Evolutionary conservation across 1,140 invertebrate genomes (phyloP), one percentile per base, ranked within the genome.

Genomic region (Drosophila aff.): DNA sequence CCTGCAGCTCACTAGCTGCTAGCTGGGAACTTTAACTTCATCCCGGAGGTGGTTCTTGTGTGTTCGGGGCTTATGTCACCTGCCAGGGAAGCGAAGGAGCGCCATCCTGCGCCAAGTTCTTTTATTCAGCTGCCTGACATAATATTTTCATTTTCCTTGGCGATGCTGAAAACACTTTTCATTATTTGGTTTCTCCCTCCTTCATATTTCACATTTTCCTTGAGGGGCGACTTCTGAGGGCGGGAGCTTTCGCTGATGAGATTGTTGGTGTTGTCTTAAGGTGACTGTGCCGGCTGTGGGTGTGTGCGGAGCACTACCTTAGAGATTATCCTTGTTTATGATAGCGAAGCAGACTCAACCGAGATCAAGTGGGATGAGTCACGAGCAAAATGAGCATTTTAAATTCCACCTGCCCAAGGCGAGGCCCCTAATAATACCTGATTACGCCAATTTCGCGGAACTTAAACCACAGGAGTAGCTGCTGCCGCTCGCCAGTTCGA

Each of bases 171-270:
- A 84, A 86, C 82, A 85, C 82, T 85, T 85, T 85, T 85, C 83
- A 85, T 85, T 85, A 85, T 86, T 87, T 79, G 73, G 79, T 76
- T 87, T 76, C 38, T 73, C 57, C 53, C 38, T 49, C 38, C 41
- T 85, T 85, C 79, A 85, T 87, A 85, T 85, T 87, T 87, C 82
- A 86, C 79, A 86, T 85, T 86, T 81, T 79, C 64, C 69, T 71
- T 60, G 68, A 61, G 65, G 47, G 60, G 49, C 38, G 57, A 15
- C 58, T 36, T 33, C 40, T 11, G 18, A 21, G 43, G 46, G 18
- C 18, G 23, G 47, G 18, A 63, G 36, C 55, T 36, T 47, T 41
- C 44, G 46, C 57, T 84, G 81, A 81, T 85, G 82, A 81, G 74
- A 69, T 84, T 72, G 50, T 50, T 73, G 52, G 43, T 73, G 53